Evolutionary conservation across 2,113 vertebrate species (phyloP).

Genomic region (Atrichornis clamosus): DNA sequence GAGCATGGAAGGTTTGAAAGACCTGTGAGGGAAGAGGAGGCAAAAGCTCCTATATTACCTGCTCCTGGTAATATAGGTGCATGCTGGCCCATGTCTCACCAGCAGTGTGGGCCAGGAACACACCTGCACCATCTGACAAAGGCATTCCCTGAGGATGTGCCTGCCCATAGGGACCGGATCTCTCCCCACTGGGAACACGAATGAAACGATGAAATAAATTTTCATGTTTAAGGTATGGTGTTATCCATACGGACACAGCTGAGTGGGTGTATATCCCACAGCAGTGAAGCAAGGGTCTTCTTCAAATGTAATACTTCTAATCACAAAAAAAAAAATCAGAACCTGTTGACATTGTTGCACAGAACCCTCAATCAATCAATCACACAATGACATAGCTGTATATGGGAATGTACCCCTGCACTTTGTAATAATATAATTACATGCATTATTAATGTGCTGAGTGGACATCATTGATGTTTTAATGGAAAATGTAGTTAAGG

Average conservation of each 20-base stretch:
- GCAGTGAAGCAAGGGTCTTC: neutral
- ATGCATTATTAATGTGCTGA: neutral
- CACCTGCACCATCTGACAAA: neutral
- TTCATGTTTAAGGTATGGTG: fast-evolving
- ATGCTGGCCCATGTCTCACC: fast-evolving
- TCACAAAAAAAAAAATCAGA: fast-evolving
- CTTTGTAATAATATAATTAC: neutral
- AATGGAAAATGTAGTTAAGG: neutral
- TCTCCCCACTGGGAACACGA: fast-evolving
- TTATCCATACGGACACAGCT: neutral
- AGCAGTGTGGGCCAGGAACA: neutral
- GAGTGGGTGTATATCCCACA: neutral
- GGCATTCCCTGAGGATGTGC: fast-evolving
- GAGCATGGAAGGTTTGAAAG: neutral
- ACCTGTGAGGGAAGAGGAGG: neutral
- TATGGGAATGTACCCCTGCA: neutral
- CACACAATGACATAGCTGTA: neutral
- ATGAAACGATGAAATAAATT: neutral
- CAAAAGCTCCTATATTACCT: neutral
- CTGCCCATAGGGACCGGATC: fast-evolving
- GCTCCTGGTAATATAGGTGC: neutral
- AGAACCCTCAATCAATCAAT: neutral
- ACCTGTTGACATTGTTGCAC: neutral
- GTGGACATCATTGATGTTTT: neutral
- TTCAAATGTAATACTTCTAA: neutral